phyloP scores from a whole-genome alignment of 2,797 vertebrate species.

The Urocyon cinereoargenteus region DNA sequence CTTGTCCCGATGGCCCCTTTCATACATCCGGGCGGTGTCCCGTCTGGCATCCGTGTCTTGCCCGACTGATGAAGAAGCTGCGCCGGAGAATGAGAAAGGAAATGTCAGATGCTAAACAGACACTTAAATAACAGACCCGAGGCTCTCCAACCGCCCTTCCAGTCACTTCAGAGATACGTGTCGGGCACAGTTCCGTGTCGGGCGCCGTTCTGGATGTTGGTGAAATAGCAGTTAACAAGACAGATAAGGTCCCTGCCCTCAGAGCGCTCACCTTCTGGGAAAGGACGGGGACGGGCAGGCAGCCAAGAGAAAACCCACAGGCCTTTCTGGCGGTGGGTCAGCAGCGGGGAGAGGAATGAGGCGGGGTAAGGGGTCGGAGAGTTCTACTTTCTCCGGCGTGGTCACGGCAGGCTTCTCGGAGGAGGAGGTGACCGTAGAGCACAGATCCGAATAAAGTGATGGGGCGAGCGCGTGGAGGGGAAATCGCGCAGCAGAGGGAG shows the following conservation, averaged over 20 bases:
- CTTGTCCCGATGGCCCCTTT: rapidly evolving
- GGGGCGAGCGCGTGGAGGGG: not conserved
- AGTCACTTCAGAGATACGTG: not conserved
- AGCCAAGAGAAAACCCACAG: not conserved
- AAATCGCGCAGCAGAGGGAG: not conserved
- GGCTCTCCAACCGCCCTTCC: not conserved
- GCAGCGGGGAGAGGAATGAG: not conserved
- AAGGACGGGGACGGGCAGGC: not conserved
- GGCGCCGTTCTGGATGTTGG: not conserved
- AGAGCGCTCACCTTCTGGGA: not conserved
- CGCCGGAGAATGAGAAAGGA: not conserved
- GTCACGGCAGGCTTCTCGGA: not conserved
- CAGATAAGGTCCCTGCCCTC: not conserved
- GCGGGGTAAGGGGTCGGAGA: not conserved
- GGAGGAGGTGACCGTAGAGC: not conserved
- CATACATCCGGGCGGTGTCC: not conserved
- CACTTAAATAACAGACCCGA: not conserved
- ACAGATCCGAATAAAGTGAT: not conserved
- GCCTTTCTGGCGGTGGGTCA: not conserved
- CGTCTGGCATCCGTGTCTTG: not conserved
- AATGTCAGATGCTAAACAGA: not conserved
- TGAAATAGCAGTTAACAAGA: not conserved
- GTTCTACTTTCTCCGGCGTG: not conserved
- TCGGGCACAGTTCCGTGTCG: not conserved
- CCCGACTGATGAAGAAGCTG: not conserved